Evolutionary conservation across 2,113 vertebrate species (phyloP).

Genomic region (Blennius ocellaris): DNA sequence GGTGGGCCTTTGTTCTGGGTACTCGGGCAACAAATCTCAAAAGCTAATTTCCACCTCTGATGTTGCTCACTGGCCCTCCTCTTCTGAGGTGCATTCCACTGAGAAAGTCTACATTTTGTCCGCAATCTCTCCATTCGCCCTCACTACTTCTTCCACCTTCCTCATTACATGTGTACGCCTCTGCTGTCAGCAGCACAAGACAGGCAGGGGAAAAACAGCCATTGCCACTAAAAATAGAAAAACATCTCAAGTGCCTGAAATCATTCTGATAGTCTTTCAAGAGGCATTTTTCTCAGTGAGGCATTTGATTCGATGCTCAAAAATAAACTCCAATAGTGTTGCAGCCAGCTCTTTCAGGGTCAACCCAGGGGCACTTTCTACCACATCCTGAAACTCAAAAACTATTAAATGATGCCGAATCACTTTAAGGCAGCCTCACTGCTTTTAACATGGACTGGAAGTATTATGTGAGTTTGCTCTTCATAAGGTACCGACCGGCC

Average conservation of each 20-base stretch:
- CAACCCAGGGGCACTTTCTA: slow-evolving; percentile 55
- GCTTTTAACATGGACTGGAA: slow-evolving; percentile 37
- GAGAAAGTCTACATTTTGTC: slow-evolving; percentile 45
- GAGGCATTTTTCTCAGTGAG: slow-evolving; percentile 50
- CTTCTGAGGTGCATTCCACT: slow-evolving; percentile 48
- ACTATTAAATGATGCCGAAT: slow-evolving; percentile 57
- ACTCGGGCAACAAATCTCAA: slow-evolving; percentile 74
- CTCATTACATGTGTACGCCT: slow-evolving; percentile 55
- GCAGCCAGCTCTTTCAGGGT: slow-evolving; percentile 46
- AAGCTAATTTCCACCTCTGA: slow-evolving; percentile 73
- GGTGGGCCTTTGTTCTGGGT: slow-evolving; percentile 68
- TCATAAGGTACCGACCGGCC: slow-evolving; percentile 33
- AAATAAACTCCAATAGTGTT: slow-evolving; percentile 67
- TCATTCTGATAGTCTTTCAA: slow-evolving; percentile 71
- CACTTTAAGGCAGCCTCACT: slow-evolving; percentile 43
- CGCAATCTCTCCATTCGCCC: slow-evolving; percentile 11
- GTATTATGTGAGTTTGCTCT: slow-evolving; percentile 34
- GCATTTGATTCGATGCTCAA: slow-evolving; percentile 59
- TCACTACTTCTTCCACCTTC: slow-evolving; percentile 42
- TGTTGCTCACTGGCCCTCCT: slow-evolving; percentile 52
- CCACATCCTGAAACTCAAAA: slow-evolving; percentile 40
- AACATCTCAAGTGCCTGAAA: slow-evolving; percentile 69
- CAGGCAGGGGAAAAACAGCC: slow-evolving; percentile 52
- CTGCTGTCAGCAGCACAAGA: slow-evolving; percentile 59
- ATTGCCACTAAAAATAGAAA: slow-evolving; percentile 70